Evolutionary conservation across 2,113 vertebrate species (phyloP).

Genomic region (Psilopogon haemacephalus): DNA sequence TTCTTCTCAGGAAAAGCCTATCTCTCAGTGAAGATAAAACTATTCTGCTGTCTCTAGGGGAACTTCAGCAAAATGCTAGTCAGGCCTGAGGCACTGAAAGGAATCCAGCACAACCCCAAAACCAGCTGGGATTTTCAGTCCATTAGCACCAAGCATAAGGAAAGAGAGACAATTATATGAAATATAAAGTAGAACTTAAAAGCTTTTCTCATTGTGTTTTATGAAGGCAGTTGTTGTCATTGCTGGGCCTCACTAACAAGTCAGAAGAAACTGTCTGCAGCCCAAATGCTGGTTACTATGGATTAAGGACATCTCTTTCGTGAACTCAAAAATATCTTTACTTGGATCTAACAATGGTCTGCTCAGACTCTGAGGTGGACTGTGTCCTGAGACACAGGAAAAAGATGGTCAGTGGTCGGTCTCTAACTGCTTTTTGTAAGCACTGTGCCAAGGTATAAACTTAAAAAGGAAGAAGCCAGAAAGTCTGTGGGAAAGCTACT

Average conservation of each 20-base stretch:
- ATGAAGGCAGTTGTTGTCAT: conserved; percentile 2
- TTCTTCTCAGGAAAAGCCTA: background rate
- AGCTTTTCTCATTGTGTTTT: background rate
- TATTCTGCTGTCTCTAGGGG: background rate
- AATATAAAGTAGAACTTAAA: conserved; percentile 8
- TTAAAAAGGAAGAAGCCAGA: background rate
- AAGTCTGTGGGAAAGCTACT: background rate
- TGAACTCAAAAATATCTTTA: conserved; percentile 62
- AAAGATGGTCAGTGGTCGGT: background rate
- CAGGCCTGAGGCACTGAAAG: background rate
- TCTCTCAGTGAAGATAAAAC: background rate
- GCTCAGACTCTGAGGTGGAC: background rate
- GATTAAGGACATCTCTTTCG: conserved; percentile 65
- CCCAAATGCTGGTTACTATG: conserved; percentile 71
- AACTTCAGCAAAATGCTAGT: background rate
- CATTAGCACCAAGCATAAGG: background rate
- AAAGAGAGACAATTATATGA: background rate
- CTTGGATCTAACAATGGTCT: background rate
- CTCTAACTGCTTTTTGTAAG: background rate
- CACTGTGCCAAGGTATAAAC: background rate
- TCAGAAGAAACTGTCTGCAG: conserved; percentile 69
- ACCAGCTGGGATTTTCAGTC: background rate
- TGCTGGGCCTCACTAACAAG: conserved; percentile 1
- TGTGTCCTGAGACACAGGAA: background rate
- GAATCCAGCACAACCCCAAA: background rate